Base-by-base conservation (phyloP, 30 jellyfish, hydroid and myxozoan genomes). In the Rhopilema esculentum region DNA sequence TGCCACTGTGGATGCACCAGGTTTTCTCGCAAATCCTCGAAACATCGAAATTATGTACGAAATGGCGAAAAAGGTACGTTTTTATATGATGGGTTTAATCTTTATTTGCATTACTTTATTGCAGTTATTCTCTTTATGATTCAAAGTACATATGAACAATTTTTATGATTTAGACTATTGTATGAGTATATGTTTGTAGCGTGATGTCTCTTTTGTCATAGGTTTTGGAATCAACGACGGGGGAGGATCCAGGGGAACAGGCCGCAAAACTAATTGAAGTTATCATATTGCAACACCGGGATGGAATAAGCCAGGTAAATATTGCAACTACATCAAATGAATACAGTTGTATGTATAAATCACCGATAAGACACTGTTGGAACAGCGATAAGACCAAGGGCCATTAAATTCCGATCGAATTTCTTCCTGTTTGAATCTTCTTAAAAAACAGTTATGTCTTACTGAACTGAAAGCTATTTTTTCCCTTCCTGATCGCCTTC, bases 1-100 rank as follows among this genome's bases (percentile, higher is more conserved):
- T 87, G 99, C 85, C 90, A 95, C 99, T 1, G 99, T 95, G 18
- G 99, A 95, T 40, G 97, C 99, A 0, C 86, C 93, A 0, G 99
- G 98, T 8, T 95, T 95, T 76, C 87, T 95, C 6, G 70, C 97
- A n/a, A 80, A 89, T 33, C 95, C 88, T n/a, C 92, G 89, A 52
- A 66, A 89, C 81, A 77, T 96, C 28, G 97, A 95, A 77, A 95
- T 90, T 27, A 85, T 95, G 79, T 90, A 90, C 52, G 92, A 95
- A 63, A 95, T 95, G 97, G 73, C 90, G 23, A 95, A 95, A 66
- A 63, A 84, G 92, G 99, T 95, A 24, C 69, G 93, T 32, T n/a
- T 4, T 18, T 27, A 19, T 7, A 7, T 51, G 61, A 4, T 49
- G 1, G 18, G 2, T 0, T 32, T n/a, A 30, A 1, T 83, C 0